Evolutionary conservation across 1,140 invertebrate genomes (phyloP).

Genomic region (Hylaeus volcanicus): DNA sequence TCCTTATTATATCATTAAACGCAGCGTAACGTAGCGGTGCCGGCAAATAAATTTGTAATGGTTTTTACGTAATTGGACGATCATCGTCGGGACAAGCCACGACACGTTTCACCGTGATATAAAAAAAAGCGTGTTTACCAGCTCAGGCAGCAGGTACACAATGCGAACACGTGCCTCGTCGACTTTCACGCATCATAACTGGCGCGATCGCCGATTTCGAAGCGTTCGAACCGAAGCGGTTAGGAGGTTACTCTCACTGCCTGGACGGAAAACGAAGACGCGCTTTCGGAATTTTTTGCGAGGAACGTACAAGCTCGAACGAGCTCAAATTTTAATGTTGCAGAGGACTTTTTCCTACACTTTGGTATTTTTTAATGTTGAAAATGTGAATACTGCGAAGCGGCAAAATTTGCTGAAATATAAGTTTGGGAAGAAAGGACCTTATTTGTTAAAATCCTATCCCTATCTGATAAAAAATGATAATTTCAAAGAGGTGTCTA

Average conservation of each 20-base stretch:
- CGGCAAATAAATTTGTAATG: slow-evolving; percentile 38
- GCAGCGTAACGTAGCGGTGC: slow-evolving; percentile 15
- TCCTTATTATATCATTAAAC: slow-evolving; percentile 33
- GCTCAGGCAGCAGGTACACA: not conserved
- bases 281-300: slow-evolving; percentile 10
- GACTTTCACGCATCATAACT: slow-evolving; percentile 57
- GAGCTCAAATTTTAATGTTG: too few relatives aligned
- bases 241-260: not conserved
- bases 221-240: slow-evolving; percentile 3
- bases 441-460: too few relatives aligned
- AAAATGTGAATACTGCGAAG: too few relatives aligned
- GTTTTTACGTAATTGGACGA: slow-evolving; percentile 50
- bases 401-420: too few relatives aligned
- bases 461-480: too few relatives aligned
- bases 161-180: slow-evolving; percentile 11
- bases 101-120: slow-evolving; percentile 22
- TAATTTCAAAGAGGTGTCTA: too few relatives aligned
- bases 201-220: slow-evolving; percentile 18
- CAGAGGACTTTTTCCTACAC: too few relatives aligned
- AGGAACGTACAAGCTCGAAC: too few relatives aligned
- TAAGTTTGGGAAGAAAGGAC: too few relatives aligned
- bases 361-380: too few relatives aligned
- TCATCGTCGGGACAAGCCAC: not conserved
- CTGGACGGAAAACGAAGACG: too few relatives aligned
- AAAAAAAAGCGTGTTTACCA: slow-evolving; percentile 39